Evolutionary conservation across 2,797 vertebrate species (phyloP), one percentile per base, ranked within the genome.

Genomic region (Vespertilio murinus): DNA sequence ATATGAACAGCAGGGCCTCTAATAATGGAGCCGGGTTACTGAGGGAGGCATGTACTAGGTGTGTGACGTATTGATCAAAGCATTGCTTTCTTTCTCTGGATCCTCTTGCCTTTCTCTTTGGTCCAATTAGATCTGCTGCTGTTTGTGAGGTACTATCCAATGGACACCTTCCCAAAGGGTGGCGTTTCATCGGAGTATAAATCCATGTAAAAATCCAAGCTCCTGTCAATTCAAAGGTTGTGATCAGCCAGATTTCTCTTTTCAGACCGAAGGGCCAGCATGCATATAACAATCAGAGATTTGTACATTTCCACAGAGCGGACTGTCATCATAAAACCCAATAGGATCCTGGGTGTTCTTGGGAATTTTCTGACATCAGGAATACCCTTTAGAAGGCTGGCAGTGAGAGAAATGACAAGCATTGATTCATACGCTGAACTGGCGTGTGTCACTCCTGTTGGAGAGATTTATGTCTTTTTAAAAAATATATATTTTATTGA

Each of bases 11-110:
- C 54, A 0, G 9, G 54, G 54, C 18, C 54, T 25, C 54, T 9
- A 4, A 8, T n/a, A n/a, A n/a, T n/a, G n/a, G n/a, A n/a, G n/a
- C n/a, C n/a, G n/a, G n/a, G n/a, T 93, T 93, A 69, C 64, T 73
- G 88, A 94, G 70, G 74, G 70, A 95, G 88, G 90, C 86, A 70
- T 84, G 82, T 86, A 92, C 52, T 92, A 75, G 75, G 61, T 91
- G 40, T 95, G 92, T 92, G 94, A 95, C 93, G 85, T 93, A 84
- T 78, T 3, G 28, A 96, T 96, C 91, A 94, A 92, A 94, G 71
- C 81, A 28, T 1, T 69, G 69, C 78, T 95, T 94, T 69, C 75
- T 94, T 94, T 94, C 84, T 95, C 82, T 96, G 61, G 35, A 87
- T 94, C 73, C 45, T 82, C 42, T 94, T 11, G 0, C 93, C 92